A percentile compares a stretch with the other conserved stretches of the same genome.
Evolutionary conservation across 1,140 invertebrate genomes (phyloP).

Genomic region (Pseudomyrmex dendroicus): DNA sequence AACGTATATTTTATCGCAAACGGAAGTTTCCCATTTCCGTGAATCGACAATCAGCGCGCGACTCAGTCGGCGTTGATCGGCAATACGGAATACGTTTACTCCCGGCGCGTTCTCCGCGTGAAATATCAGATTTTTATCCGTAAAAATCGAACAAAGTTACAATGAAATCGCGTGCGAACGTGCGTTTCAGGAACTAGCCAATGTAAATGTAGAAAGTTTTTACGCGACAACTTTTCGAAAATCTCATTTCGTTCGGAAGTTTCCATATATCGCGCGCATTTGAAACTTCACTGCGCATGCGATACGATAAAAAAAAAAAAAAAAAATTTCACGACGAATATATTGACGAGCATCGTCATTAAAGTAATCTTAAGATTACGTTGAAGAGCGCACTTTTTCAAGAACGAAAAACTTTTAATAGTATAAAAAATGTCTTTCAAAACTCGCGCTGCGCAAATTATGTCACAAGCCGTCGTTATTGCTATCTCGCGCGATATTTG

Average conservation of each 20-base stretch:
- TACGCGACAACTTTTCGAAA: constrained; percentile 9
- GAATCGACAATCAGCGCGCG: constrained; percentile 3
- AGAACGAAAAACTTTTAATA: too few relatives aligned
- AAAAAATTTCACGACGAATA: constrained; percentile 31
- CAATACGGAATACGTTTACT: constrained; percentile 7
- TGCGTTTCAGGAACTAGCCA: constrained; percentile 20
- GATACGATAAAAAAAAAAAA: background rate
- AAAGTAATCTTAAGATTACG: background rate
- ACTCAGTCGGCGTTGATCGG: background rate
- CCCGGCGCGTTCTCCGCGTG: background rate
- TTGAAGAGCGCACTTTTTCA: too few relatives aligned
- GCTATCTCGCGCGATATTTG: too few relatives aligned
- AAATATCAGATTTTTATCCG: constrained; percentile 26
- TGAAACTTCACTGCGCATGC: constrained; percentile 13
- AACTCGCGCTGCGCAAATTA: too few relatives aligned
- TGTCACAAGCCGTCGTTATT: too few relatives aligned
- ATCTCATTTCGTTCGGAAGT: constrained; percentile 18
- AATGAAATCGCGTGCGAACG: constrained; percentile 34
- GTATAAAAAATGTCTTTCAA: too few relatives aligned
- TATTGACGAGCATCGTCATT: constrained; percentile 1
- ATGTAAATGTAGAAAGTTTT: constrained; percentile 58
- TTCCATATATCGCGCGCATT: constrained; percentile 1
- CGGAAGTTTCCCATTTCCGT: background rate
- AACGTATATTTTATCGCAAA: background rate
- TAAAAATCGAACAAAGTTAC: constrained; percentile 39